Percentiles rank a stretch among this genome's conserved stretches.
These are phyloP conservation scores for Tetanocera ferruginea DNA, from an alignment of 2,888 invertebrate species.

Conservation along the genomic window DNA sequence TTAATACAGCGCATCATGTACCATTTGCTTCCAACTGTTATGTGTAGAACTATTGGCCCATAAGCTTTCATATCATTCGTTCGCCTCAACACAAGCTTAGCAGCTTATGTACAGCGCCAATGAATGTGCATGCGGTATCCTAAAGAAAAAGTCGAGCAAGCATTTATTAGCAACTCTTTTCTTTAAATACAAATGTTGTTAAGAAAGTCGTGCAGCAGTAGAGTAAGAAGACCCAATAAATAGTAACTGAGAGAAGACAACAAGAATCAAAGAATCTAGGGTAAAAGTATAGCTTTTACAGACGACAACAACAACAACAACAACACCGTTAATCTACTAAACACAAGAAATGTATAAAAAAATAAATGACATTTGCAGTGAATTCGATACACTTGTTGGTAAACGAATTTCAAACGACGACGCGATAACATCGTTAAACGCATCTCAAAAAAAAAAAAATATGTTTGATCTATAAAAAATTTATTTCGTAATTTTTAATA, in stretches of 20 bases:
- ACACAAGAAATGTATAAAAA: not conserved
- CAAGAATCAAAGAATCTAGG: constrained; percentile 21
- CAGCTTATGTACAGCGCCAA: not conserved
- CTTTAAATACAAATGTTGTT: not conserved
- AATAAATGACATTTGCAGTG: constrained; percentile 17
- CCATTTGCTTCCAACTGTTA: not conserved
- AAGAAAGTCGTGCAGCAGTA: constrained; percentile 3
- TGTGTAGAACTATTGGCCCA: too few species aligned
- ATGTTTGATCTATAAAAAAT: not conserved
- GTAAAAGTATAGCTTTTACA: not conserved
- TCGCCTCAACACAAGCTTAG: not conserved
- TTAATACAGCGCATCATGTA: not conserved
- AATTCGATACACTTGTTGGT: not conserved
- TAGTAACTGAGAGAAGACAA: not conserved
- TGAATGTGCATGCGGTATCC: not conserved
- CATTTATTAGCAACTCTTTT: constrained; percentile 12
- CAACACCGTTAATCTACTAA: not conserved
- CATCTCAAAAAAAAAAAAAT: not conserved
- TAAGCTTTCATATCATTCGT: too few species aligned
- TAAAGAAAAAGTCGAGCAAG: constrained; percentile 9
- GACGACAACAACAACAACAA: not conserved
- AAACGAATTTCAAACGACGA: constrained; percentile 31
- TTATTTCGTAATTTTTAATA: not conserved
- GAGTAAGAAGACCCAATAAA: constrained; percentile 16
- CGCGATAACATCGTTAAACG: not conserved